These are phyloP conservation scores for Drosophila micromelanica DNA, from an alignment of 1,140 invertebrate species.

Conservation along the genomic window DNA sequence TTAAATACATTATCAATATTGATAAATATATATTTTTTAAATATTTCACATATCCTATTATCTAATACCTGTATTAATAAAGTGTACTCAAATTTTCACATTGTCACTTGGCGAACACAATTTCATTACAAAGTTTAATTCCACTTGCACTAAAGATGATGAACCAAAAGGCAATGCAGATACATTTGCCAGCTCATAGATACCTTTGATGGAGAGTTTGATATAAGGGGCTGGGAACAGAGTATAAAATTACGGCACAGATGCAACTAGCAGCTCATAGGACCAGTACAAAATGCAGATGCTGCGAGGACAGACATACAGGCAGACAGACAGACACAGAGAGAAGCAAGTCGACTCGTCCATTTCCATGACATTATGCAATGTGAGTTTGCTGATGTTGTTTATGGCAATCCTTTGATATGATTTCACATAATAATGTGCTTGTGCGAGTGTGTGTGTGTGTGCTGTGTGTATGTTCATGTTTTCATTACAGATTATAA, in stretches of 20 bases:
- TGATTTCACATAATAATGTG: constrained; percentile 77
- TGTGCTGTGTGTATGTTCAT: constrained; percentile 29
- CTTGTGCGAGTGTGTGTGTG: constrained; percentile 25
- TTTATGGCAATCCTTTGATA: constrained; percentile 77
- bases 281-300: constrained; percentile 20
- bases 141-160: constrained; percentile 43
- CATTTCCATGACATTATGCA: constrained; percentile 65
- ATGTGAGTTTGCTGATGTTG: constrained; percentile 59
- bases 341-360: constrained; percentile 9
- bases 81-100: constrained; percentile 19
- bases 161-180: constrained; percentile 40
- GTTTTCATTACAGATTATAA: constrained; percentile 79
- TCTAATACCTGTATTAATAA: background rate
- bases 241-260: constrained; percentile 70
- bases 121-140: constrained; percentile 32
- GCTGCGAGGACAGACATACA: background rate
- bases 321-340: background rate
- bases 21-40: no score
- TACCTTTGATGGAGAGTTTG: constrained; percentile 33
- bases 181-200: constrained; percentile 47
- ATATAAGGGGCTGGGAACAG: constrained; percentile 10
- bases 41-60: background rate
- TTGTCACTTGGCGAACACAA: constrained; percentile 14
- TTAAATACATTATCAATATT: no score
- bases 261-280: constrained; percentile 32